Base-by-base conservation (phyloP, 92 coral and sea anemone genomes). In the Parazoanthus darwini region DNA sequence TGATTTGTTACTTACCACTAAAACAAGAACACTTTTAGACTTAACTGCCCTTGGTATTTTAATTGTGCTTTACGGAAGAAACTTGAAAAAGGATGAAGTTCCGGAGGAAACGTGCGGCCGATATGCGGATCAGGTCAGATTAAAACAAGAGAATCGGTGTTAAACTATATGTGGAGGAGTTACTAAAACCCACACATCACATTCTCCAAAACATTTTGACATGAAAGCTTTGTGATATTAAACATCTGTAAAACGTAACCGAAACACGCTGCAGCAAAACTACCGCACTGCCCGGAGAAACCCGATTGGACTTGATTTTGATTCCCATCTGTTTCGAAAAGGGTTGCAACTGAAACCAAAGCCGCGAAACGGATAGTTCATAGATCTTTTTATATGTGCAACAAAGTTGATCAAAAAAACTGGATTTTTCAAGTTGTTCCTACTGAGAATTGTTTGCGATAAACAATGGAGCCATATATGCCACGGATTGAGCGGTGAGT, bases 1-100 rank as follows among this genome's bases (percentile, higher is more conserved):
- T 7, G 51, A 48, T 6, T 38, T 70, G 36, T 70, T n/a, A 70
- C 74, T 70, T 70, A 8, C 25, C 22, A 29, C 37, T 29, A 72
- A 72, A 29, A 29, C 16, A 8, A 37, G 14, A 20, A 74, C 78
- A 33, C 42, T 39, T 74, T 74, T 37, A 74, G 78, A 74, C 3
- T 74, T 35, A 35, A 74, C 56, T 44, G 20, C 37, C 8, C 82
- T 79, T 50, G 7, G 73, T 56, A 80, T 20, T 56, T 56, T 80
- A 80, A 36, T 58, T 80, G 71, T 35, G 38, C 6, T 58, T 80
- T 80, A 2, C 73, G 26, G 50, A 56, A 80, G 23, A 67, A 80
- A 80, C 85, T 80, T 58, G 72, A 80, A 80, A 80, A 56, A 63
- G 85, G 50, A 33, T 68, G 70, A 80, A 35, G 51, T 79, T 80